phyloP scores from a whole-genome alignment of 2,113 vertebrate genomes.

The Pontoporia blainvillei region DNA sequence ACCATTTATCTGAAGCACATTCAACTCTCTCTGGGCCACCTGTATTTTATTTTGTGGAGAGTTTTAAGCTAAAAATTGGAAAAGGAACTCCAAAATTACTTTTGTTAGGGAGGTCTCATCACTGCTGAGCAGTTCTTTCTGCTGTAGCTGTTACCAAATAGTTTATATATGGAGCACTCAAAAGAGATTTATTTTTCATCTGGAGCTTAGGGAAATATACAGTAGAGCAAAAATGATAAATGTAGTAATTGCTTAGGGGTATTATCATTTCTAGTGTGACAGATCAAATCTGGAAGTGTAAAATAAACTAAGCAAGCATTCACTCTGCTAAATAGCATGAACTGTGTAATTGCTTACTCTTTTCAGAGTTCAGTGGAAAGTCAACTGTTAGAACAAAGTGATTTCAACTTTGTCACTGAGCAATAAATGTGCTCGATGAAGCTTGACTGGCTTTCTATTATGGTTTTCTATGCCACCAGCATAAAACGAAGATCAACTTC shows the following conservation, averaged over 20 bases:
- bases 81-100: background rate
- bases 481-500: slow-evolving; percentile 25
- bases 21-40: background rate
- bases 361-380: slow-evolving; percentile 63
- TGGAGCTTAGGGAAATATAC: slow-evolving; percentile 44
- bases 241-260: slow-evolving; percentile 52
- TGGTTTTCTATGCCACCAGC: background rate
- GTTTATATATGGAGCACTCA: slow-evolving; percentile 40
- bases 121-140: background rate
- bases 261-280: slow-evolving; percentile 60
- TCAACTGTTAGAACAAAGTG: slow-evolving; percentile 58
- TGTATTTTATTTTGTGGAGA: background rate
- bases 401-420: slow-evolving; percentile 57
- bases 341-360: slow-evolving; percentile 61
- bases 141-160: background rate
- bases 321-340: slow-evolving; percentile 47
- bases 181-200: slow-evolving; percentile 49
- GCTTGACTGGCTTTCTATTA: slow-evolving; percentile 35
- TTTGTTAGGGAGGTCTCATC: background rate
- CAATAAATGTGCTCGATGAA: slow-evolving; percentile 40
- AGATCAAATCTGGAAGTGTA: slow-evolving; percentile 68
- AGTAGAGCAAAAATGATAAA: slow-evolving; percentile 60
- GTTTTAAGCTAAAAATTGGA: background rate
- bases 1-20: background rate
- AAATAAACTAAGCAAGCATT: slow-evolving; percentile 62